phyloP scores from a whole-genome alignment of 2,113 vertebrate species.

The Xiphias gladius region DNA sequence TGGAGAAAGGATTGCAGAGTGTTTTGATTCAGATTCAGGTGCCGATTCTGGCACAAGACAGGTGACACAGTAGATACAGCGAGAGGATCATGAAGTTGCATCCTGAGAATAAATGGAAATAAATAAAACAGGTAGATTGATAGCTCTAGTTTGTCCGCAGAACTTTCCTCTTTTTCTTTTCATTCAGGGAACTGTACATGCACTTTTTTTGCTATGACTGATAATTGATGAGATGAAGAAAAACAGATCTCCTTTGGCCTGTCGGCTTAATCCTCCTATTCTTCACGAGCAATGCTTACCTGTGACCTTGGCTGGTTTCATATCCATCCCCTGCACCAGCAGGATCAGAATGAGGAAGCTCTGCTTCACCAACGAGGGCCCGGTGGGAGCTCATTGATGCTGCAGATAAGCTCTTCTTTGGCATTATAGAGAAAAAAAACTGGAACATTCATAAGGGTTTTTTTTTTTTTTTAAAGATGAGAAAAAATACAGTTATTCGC shows the following conservation, averaged over 20 bases:
- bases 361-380: constrained; percentile 22
- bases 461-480: neutral
- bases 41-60: no score
- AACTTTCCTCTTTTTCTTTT: neutral
- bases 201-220: neutral
- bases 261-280: constrained; percentile 51
- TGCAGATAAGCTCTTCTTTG: constrained; percentile 1
- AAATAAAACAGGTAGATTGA: no score
- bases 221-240: constrained; percentile 43
- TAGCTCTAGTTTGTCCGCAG: no score
- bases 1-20: no score
- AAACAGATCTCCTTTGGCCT: constrained; percentile 9
- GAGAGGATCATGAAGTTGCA: no score
- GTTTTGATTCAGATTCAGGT: no score
- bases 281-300: constrained; percentile 39
- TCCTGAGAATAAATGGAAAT: no score
- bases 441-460: constrained; percentile 12
- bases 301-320: constrained; percentile 56
- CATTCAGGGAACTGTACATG: neutral
- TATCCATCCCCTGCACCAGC: constrained; percentile 63
- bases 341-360: constrained; percentile 38
- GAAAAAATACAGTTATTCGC: neutral
- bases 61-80: no score
- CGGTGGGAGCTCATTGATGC: constrained; percentile 33
- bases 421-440: constrained; percentile 14